phyloP scores from a whole-genome alignment of 1,140 invertebrate genomes.

The Hylyphantes graminicola region DNA sequence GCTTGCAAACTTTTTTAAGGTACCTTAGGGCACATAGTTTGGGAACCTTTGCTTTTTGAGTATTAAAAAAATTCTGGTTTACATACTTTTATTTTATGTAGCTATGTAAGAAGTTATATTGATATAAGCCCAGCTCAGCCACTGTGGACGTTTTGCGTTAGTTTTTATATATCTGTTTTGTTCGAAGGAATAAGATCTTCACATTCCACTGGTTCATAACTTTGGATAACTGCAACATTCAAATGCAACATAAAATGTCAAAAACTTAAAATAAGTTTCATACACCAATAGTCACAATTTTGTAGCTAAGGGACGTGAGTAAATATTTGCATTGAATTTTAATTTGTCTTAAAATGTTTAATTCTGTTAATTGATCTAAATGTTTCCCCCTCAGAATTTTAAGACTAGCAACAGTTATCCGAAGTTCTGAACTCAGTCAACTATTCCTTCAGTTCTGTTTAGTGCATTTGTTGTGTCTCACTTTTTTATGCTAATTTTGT shows the following conservation, averaged over 20 bases:
- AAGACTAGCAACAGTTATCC: neutral
- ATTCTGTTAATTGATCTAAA: neutral
- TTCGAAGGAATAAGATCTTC: slow-evolving; percentile 4
- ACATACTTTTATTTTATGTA: neutral
- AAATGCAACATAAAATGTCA: neutral
- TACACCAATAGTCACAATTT: neutral
- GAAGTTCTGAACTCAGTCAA: neutral
- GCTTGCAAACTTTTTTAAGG: too few relatives aligned
- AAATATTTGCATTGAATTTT: neutral
- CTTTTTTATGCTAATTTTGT: slow-evolving; percentile 7
- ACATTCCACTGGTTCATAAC: slow-evolving; percentile 40
- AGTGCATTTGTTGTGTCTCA: slow-evolving; percentile 34
- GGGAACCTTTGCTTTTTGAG: neutral
- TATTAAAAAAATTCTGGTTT: neutral
- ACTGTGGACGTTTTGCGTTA: slow-evolving; percentile 18
- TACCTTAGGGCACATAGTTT: too few relatives aligned
- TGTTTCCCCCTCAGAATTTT: neutral
- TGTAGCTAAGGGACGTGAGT: neutral
- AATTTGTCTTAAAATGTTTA: neutral
- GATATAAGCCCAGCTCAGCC: slow-evolving; percentile 8
- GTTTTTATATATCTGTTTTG: neutral
- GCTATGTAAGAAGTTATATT: slow-evolving; percentile 1
- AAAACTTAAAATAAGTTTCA: too few relatives aligned
- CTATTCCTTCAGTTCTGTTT: slow-evolving; percentile 8
- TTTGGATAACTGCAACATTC: slow-evolving; percentile 4